Base-by-base conservation (phyloP, 1,140 invertebrate genomes). In the Orchesella cincta region DNA sequence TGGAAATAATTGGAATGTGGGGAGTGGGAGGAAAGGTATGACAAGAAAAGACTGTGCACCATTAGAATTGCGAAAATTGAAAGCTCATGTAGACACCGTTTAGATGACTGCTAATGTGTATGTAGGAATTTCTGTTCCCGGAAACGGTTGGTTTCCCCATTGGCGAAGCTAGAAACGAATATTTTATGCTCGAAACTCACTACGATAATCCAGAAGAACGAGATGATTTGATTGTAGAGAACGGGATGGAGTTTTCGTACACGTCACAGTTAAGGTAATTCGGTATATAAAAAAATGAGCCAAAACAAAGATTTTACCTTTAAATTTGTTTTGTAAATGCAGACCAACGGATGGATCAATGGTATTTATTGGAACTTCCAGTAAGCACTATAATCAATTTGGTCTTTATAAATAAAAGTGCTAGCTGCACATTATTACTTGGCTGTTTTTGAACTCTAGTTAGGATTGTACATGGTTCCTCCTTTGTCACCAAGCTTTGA, bases 181-280 rank as follows among this genome's bases (percentile, higher is more conserved):
- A 91, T 86, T 95, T 94, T 84, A 94, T 95, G 92, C 86, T 95
- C 0, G 93, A 96, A 86, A 90, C 94, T 80, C 94, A 96, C 86
- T 96, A 94, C 83, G 93, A 94, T 83, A 94, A 92, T 86, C 91
- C 90, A 5, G 86, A 73, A 33, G 16, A 1, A 5, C 16, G 64
- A 0, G 57, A 51, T 35, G 51, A 36, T 34, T 20, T 79, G 34
- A 2, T 16, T 1, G 39, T 72, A 35, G 72, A 74, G 31, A 36
- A 93, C 5, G 94, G 94, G 12, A 88, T 97, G 33, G 87, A 92
- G 54, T 86, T 96, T 31, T 90, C 91, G 83, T 92, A 94, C 84
- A 94, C 93, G 0, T 86, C 88, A 0, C 86, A 90, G 28, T 83
- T 94, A 31, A 52, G 73, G 72, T 73, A n/a, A n/a, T n/a, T n/a